A percentile compares a stretch with the other conserved stretches of the same genome.
Conservation (phyloP, 1,140 invertebrate genomes). For the Druon quercuslanigerum region DNA sequence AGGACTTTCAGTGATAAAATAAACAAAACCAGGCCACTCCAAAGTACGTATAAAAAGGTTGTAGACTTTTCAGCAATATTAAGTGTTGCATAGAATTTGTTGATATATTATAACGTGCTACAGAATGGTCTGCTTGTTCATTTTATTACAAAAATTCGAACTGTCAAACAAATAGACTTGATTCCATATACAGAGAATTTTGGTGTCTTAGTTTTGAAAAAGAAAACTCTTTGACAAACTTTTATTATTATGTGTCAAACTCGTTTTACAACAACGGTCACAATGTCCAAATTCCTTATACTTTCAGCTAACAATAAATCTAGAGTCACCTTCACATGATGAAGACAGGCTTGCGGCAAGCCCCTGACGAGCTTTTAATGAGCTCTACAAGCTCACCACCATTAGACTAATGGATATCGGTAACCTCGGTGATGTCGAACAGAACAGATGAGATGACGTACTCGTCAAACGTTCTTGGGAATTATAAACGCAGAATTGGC, state of each 20-base stretch:
- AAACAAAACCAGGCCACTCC: no score
- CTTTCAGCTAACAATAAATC: neutral
- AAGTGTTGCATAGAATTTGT: no score
- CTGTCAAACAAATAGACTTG: no score
- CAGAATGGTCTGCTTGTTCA: no score
- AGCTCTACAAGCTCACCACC: conserved; percentile 48
- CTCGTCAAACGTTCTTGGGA: conserved; percentile 24
- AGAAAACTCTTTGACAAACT: neutral
- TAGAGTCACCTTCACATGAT: neutral
- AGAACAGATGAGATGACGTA: conserved; percentile 15
- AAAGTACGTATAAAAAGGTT: no score
- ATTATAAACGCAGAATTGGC: neutral
- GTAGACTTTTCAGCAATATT: no score
- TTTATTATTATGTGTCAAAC: no score
- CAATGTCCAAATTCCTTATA: neutral
- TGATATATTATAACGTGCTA: no score
- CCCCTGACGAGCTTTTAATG: conserved; percentile 64
- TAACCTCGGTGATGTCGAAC: conserved; percentile 50
- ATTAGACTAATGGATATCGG: conserved; percentile 54
- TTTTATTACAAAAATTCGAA: no score
- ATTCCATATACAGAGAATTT: no score
- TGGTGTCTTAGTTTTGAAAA: neutral
- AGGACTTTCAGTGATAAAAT: no score
- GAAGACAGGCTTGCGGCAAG: conserved; percentile 31
- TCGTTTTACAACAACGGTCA: neutral